Percentiles rank a stretch among this genome's conserved stretches.
These are phyloP conservation scores for Riptortus pedestris DNA, from an alignment of 1,140 invertebrate genomes.

Conservation along the genomic window DNA sequence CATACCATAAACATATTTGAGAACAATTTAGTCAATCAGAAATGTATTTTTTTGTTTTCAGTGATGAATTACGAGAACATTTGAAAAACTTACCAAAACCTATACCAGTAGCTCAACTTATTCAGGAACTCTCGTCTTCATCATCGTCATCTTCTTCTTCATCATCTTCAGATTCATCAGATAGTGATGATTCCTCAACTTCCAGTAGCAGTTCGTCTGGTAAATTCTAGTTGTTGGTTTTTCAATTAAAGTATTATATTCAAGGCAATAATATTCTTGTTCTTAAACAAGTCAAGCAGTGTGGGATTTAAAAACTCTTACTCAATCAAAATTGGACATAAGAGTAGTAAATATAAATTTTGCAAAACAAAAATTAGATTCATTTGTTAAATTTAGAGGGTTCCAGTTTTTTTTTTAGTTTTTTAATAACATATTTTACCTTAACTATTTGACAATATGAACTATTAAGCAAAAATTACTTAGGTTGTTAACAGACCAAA, in stretches of 20 bases:
- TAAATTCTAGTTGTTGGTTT: not conserved
- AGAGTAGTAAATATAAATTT: no score
- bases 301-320: not conserved
- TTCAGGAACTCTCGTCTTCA: constrained; percentile 27
- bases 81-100: constrained; percentile 69
- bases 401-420: no score
- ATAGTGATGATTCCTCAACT: not conserved
- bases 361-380: no score
- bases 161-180: constrained; percentile 17
- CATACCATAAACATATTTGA: no score
- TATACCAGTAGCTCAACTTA: constrained; percentile 32
- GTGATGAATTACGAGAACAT: constrained; percentile 82
- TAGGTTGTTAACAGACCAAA: no score
- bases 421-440: no score
- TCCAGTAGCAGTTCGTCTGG: constrained; percentile 14
- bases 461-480: no score
- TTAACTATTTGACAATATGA: no score
- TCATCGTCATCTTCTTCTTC: constrained; percentile 29
- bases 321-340: no score
- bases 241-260: not conserved
- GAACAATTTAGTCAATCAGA: no score
- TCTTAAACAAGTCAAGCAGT: not conserved
- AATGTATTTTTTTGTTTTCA: constrained; percentile 30
- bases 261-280: not conserved
- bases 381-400: no score